These are phyloP conservation scores for Lasioglossum vierecki DNA, from an alignment of 2,888 invertebrate species.

Conservation along the genomic window DNA sequence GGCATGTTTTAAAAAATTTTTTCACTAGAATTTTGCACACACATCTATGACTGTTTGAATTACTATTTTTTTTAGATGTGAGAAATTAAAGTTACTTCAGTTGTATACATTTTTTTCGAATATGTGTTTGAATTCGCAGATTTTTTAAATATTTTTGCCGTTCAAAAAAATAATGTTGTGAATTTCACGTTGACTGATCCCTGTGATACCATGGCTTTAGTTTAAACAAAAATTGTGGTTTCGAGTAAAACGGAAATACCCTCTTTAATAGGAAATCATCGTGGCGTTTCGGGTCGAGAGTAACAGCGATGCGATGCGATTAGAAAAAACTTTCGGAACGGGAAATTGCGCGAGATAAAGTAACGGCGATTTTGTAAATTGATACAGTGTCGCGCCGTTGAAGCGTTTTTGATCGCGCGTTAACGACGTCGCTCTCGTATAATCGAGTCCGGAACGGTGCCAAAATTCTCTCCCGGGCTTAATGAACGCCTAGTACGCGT, in stretches of 20 bases:
- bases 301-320: neutral
- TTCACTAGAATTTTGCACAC: neutral
- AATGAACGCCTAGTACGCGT: neutral
- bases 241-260: neutral
- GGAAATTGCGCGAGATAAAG: neutral
- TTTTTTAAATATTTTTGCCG: neutral
- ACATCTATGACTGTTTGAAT: neutral
- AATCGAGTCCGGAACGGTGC: neutral
- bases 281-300: neutral
- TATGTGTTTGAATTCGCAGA: neutral
- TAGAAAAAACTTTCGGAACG: neutral
- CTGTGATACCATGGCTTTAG: neutral
- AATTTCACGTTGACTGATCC: neutral
- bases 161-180: neutral
- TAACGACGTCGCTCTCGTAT: neutral
- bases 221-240: neutral
- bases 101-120: neutral
- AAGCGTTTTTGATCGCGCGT: constrained; percentile 11
- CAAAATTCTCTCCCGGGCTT: neutral
- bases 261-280: neutral
- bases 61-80: too few relatives aligned
- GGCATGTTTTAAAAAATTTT: neutral
- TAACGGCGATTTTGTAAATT: neutral
- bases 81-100: neutral
- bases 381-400: neutral